These are phyloP conservation scores for Centropus unirufus DNA, from an alignment of 2,113 vertebrate species.

Conservation along the genomic window DNA sequence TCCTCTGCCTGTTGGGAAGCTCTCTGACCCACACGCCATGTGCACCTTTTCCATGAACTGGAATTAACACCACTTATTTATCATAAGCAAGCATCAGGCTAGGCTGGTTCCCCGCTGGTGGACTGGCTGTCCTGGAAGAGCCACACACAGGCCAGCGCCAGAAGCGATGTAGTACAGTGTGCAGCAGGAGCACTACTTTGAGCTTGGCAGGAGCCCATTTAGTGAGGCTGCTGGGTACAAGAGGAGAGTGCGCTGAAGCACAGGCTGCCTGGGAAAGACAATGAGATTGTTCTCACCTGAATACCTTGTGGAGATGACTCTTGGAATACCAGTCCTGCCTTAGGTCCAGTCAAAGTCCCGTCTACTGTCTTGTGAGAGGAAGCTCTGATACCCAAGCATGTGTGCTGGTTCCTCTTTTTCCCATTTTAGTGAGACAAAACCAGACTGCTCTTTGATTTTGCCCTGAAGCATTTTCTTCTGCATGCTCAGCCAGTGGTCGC, in stretches of 20 bases:
- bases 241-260: neutral
- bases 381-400: neutral
- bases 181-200: neutral
- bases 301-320: neutral
- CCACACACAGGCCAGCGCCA: neutral
- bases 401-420: neutral
- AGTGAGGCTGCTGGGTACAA: neutral
- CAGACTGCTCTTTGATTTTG: neutral
- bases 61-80: neutral
- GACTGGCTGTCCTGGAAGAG: neutral
- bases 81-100: neutral
- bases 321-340: neutral
- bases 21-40: neutral
- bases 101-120: accelerated
- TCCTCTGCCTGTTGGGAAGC: neutral
- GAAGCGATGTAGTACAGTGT: accelerated
- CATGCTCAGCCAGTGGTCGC: neutral
- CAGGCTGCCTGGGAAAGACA: neutral
- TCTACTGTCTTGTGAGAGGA: neutral
- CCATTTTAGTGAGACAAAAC: neutral
- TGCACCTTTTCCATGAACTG: neutral
- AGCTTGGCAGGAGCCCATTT: accelerated
- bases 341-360: neutral
- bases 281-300: accelerated
- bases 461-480: neutral